These are phyloP conservation scores for Chaetops frenatus DNA, from an alignment of 2,113 vertebrate species.

Conservation along the genomic window DNA sequence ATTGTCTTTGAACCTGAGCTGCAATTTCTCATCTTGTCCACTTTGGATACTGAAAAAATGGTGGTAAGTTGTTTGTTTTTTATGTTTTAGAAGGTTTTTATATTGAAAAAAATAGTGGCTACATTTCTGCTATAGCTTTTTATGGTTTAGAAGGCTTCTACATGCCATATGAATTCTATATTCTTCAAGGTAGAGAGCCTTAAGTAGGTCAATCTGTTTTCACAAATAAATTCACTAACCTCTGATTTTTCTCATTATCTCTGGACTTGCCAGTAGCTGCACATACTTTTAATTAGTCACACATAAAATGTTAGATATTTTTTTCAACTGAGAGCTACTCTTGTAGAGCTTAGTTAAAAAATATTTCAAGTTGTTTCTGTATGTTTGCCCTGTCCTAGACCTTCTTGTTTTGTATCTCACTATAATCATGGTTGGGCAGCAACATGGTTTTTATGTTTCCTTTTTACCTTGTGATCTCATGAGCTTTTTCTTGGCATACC, in stretches of 20 bases:
- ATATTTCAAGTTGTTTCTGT: neutral
- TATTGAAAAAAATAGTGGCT: neutral
- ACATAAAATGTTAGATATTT: neutral
- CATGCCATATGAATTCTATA: neutral
- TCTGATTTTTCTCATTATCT: neutral
- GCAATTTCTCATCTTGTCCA: rapidly evolving
- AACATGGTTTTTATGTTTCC: neutral
- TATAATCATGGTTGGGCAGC: neutral
- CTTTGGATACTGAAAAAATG: neutral
- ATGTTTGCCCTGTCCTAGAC: neutral
- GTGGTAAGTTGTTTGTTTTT: neutral
- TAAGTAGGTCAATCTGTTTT: neutral
- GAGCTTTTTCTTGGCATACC: neutral
- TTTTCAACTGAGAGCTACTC: neutral
- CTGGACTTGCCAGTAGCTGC: neutral
- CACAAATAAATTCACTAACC: neutral
- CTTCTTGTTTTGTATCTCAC: neutral
- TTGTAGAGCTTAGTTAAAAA: neutral
- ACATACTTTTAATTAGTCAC: neutral
- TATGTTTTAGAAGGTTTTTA: neutral
- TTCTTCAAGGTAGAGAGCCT: neutral
- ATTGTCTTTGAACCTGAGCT: neutral
- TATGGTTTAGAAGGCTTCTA: neutral
- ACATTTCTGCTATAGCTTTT: neutral
- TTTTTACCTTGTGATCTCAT: neutral